Conservation (phyloP, 2,888 invertebrate species). For the Plusia festucae region DNA sequence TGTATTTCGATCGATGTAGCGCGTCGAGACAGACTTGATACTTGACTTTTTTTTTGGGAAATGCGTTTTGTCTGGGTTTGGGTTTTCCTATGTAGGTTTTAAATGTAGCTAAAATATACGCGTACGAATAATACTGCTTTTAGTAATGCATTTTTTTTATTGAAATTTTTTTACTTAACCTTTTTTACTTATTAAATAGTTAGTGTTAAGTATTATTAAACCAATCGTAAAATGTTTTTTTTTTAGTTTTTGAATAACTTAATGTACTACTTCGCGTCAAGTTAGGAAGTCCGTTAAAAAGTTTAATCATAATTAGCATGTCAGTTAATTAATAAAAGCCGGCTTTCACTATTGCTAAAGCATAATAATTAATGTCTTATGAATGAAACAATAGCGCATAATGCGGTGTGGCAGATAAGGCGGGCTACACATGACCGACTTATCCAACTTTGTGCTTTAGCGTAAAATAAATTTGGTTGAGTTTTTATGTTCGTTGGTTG, state of each 20-base stretch:
- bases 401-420: conserved; percentile 27
- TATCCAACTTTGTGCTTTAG: conserved; percentile 12
- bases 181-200: background rate
- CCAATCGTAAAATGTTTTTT: background rate
- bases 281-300: too few relatives aligned
- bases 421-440: conserved; percentile 20
- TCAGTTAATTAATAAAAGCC: conserved; percentile 28
- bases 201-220: background rate
- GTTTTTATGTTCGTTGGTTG: conserved; percentile 16
- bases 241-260: too few relatives aligned
- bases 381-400: conserved; percentile 50
- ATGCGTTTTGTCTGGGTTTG: conserved; percentile 25
- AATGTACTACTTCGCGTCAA: background rate
- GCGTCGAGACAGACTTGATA: conserved; percentile 74
- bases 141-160: background rate
- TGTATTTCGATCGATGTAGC: conserved; percentile 86
- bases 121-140: background rate
- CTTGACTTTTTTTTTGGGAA: conserved; percentile 63
- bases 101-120: background rate
- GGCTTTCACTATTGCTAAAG: conserved; percentile 38
- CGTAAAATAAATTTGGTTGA: conserved; percentile 15
- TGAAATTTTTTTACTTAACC: too few relatives aligned
- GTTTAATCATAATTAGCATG: conserved; percentile 16
- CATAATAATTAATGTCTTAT: conserved; percentile 45
- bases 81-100: conserved; percentile 2